Evolutionary conservation across 2,888 invertebrate genomes (phyloP), one percentile per base, ranked within the genome.

Genomic region (Nasonia oneida): DNA sequence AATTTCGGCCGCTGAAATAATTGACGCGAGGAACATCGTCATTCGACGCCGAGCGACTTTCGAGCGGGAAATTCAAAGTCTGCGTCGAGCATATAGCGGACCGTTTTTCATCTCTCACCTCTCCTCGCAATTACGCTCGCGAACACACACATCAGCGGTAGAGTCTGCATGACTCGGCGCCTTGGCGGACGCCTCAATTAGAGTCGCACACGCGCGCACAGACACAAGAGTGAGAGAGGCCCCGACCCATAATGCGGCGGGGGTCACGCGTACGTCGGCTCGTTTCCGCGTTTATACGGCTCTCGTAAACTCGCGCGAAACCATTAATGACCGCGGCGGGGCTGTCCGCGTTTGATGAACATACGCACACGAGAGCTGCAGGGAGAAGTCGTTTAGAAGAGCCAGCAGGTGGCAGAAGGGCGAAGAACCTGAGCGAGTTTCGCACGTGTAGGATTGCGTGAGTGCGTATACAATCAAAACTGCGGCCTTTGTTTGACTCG

Each of bases 241-340:
- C 39, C 71, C 71, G 39, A 71, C 39, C 37, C n/a, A 71, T n/a
- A 71, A 39, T 39, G 67, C 67, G 67, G 67, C 14, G 67, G 67
- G 33, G 33, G 67, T 33, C 67, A 33, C 67, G 33, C 29, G 14
- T 71, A 71, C 23, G 57, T 18, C 57, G 71, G 73, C 57, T 73
- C 71, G 29, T 81, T 81, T 81, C 81, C 81, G 73, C 74, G 57
- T 74, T 81, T 74, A 29, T 29, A 74, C 42, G 61, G 42, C 61
- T 61, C 57, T 61, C 74, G 61, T 37, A 23, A 50, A 29, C 61
- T 29, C 61, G 73, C 33, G 57, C 80, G 23, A 71, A 73, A 53
- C 10, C 74, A 81, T 81, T 77, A 81, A 81, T 74, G 23, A 23
- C 23, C 23, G 23, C 23, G 23, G 23, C 23, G 23, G 0, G 23